Conservation (phyloP, 2,888 invertebrate species). For the Zeuzera pyrina region DNA sequence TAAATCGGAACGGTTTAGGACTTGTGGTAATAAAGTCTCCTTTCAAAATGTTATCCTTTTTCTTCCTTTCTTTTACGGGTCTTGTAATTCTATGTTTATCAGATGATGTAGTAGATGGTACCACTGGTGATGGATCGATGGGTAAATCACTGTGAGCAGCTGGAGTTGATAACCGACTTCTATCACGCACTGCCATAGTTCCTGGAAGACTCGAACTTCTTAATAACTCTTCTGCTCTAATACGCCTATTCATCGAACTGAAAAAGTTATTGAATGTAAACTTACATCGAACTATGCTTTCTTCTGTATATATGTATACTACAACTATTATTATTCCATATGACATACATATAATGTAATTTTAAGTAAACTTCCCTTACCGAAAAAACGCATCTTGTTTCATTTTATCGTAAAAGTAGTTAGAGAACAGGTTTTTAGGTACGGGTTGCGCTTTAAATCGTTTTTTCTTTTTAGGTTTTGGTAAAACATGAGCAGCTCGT, state of each 20-base stretch:
- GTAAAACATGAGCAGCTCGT: constrained; percentile 35
- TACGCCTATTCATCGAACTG: constrained; percentile 77
- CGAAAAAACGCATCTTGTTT: constrained; percentile 82
- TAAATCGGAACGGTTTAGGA: constrained; percentile 66
- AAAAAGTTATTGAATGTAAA: constrained; percentile 10
- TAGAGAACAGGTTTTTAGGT: constrained; percentile 79
- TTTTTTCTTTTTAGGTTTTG: constrained; percentile 61
- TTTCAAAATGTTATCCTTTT: constrained; percentile 36
- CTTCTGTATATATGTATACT: too few relatives aligned
- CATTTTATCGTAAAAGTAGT: constrained; percentile 79
- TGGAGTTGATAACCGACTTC: constrained; percentile 57
- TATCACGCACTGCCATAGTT: constrained; percentile 78
- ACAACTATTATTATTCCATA: not conserved
- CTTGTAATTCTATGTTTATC: constrained; percentile 41
- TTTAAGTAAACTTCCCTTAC: constrained; percentile 54
- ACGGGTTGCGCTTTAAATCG: constrained; percentile 79
- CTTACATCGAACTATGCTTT: not conserved
- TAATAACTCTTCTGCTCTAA: constrained; percentile 80
- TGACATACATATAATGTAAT: not conserved
- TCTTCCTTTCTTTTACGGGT: constrained; percentile 42
- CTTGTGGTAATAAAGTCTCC: constrained; percentile 68
- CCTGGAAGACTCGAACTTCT: constrained; percentile 77
- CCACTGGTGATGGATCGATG: constrained; percentile 53
- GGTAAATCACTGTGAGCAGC: constrained; percentile 63
- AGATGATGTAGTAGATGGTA: constrained; percentile 42